Conservation (phyloP, 2,888 invertebrate genomes). For the Synergus gifuensis region DNA sequence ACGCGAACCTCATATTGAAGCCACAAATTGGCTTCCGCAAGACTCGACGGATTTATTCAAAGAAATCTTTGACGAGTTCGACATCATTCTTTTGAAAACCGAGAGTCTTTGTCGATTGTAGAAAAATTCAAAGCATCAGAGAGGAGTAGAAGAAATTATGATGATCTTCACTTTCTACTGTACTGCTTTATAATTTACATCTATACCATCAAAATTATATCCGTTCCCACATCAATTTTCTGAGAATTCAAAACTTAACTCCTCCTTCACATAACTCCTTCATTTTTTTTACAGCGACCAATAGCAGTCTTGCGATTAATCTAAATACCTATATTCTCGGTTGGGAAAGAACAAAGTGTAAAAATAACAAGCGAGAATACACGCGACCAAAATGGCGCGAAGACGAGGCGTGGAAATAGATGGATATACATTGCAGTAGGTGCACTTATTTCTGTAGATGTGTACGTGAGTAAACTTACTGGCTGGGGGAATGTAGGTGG, state of each 20-base stretch:
- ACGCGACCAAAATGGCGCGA: constrained; percentile 60
- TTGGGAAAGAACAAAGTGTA: constrained; percentile 38
- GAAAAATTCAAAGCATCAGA: constrained; percentile 10
- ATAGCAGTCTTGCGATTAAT: constrained; percentile 40
- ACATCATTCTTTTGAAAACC: constrained; percentile 16
- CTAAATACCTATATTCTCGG: constrained; percentile 39
- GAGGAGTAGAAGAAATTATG: constrained; percentile 11
- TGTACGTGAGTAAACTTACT: neutral
- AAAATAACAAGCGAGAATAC: constrained; percentile 58
- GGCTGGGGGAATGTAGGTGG: constrained; percentile 4
- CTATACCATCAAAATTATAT: constrained; percentile 37
- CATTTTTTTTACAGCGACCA: constrained; percentile 19
- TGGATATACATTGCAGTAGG: constrained; percentile 20
- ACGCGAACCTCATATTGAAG: constrained; percentile 56
- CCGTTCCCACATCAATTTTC: constrained; percentile 39
- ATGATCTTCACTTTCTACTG: constrained; percentile 31
- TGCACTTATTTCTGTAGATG: neutral
- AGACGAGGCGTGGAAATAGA: constrained; percentile 43
- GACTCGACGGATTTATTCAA: constrained; percentile 45
- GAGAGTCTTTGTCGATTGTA: constrained; percentile 30
- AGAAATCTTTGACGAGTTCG: constrained; percentile 38
- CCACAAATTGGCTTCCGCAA: constrained; percentile 56
- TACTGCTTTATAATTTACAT: constrained; percentile 2
- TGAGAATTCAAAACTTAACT: constrained; percentile 25
- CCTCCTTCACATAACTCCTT: constrained; percentile 33